phyloP scores from a whole-genome alignment of 2,797 vertebrate genomes.

The Thalassophryne amazonica region DNA sequence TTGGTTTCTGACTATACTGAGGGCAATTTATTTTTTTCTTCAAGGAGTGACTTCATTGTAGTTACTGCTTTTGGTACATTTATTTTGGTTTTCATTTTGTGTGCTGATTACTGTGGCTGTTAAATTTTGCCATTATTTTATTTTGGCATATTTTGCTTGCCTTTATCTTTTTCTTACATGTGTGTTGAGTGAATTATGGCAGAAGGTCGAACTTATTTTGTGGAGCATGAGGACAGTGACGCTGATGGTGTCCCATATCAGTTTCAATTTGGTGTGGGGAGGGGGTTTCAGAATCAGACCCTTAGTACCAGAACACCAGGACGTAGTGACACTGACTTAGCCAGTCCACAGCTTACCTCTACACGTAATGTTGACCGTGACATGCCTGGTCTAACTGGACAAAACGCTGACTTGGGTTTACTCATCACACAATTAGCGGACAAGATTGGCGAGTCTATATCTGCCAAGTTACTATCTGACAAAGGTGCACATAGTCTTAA shows the following conservation, averaged over 20 bases:
- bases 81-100: too few species aligned
- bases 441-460: neutral
- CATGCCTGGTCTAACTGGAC: neutral
- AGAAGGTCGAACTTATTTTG: neutral
- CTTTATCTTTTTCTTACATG: too few species aligned
- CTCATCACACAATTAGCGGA: neutral
- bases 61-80: too few species aligned
- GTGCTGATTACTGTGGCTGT: too few species aligned
- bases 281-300: neutral
- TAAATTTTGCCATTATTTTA: too few species aligned
- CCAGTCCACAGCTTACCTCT: neutral
- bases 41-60: too few species aligned
- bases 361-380: neutral
- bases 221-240: neutral
- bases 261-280: conserved; percentile 1
- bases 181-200: too few species aligned
- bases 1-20: too few species aligned
- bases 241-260: neutral
- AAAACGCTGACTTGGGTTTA: neutral
- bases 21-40: too few species aligned
- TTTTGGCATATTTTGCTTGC: too few species aligned
- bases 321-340: neutral
- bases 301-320: neutral
- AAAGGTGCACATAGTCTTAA: neutral
- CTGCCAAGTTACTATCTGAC: neutral